These are phyloP conservation scores for Emys orbicularis DNA, from an alignment of 2,797 vertebrate species.

Conservation along the genomic window DNA sequence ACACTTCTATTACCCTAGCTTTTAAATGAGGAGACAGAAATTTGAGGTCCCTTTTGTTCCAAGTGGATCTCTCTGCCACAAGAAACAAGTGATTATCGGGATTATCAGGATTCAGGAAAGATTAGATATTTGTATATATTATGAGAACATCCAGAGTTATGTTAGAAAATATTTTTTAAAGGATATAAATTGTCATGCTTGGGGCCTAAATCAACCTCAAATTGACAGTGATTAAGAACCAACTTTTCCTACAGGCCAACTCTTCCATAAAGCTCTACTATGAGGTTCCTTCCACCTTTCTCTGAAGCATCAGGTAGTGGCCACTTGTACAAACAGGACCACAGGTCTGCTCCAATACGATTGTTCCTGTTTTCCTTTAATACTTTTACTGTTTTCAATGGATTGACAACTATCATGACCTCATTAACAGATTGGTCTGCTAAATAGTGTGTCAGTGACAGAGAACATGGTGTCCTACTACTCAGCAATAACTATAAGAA, in stretches of 20 bases:
- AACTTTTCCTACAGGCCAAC: background rate
- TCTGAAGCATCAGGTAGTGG: background rate
- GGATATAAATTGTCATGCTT: background rate
- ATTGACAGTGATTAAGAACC: background rate
- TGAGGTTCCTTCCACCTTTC: background rate
- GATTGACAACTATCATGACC: background rate
- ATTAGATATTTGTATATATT: background rate
- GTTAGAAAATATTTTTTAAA: background rate
- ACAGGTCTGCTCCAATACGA: background rate
- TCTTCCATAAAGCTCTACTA: background rate
- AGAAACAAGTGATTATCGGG: background rate
- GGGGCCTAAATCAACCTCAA: background rate
- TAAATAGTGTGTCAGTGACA: background rate
- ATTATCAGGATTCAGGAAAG: background rate
- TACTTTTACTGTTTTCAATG: background rate
- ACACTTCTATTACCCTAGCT: background rate
- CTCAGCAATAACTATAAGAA: background rate
- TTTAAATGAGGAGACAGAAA: background rate
- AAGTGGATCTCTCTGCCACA: background rate
- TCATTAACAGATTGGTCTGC: background rate
- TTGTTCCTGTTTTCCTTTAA: background rate
- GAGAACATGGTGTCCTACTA: background rate
- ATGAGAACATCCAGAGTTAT: background rate
- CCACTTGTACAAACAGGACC: background rate
- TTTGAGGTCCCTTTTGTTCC: background rate